A percentile compares a stretch with the other conserved stretches of the same genome.
phyloP scores from a whole-genome alignment of 2,888 invertebrate species.

The Erpobdella octoculata region DNA sequence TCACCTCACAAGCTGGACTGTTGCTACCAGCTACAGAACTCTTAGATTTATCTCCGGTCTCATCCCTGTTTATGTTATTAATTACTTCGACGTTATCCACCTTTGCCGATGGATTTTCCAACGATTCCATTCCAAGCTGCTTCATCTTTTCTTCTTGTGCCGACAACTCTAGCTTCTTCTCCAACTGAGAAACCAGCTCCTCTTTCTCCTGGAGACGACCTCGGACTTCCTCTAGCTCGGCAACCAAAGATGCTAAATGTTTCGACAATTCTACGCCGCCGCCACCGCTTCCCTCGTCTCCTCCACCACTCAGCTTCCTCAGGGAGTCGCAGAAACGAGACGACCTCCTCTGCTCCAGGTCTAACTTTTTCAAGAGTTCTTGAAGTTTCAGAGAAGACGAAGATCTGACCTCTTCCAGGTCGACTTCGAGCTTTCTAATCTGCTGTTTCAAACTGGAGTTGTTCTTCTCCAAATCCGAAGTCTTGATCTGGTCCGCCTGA shows the following conservation, averaged over 20 bases:
- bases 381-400: conserved; percentile 61
- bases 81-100: background rate
- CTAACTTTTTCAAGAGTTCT: conserved; percentile 65
- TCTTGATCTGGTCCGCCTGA: conserved; percentile 3
- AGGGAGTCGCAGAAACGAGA: conserved; percentile 57
- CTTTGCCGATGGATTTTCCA: background rate
- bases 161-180: background rate
- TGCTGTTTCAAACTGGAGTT: conserved; percentile 42
- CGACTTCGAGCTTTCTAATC: conserved; percentile 59
- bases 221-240: background rate
- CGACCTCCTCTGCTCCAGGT: conserved; percentile 74
- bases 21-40: background rate
- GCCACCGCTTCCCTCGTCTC: background rate
- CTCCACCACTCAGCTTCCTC: conserved; percentile 62
- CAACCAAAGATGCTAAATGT: background rate
- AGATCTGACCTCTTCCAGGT: conserved; percentile 56
- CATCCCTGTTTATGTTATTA: too few species aligned
- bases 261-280: background rate
- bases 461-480: conserved; percentile 38
- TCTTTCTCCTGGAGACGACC: conserved; percentile 10
- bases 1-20: background rate
- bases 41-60: too few species aligned
- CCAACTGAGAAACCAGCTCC: background rate
- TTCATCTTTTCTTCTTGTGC: too few species aligned
- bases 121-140: background rate